phyloP scores from a whole-genome alignment of 1,140 invertebrate genomes.

The Oryctes rhinoceros region DNA sequence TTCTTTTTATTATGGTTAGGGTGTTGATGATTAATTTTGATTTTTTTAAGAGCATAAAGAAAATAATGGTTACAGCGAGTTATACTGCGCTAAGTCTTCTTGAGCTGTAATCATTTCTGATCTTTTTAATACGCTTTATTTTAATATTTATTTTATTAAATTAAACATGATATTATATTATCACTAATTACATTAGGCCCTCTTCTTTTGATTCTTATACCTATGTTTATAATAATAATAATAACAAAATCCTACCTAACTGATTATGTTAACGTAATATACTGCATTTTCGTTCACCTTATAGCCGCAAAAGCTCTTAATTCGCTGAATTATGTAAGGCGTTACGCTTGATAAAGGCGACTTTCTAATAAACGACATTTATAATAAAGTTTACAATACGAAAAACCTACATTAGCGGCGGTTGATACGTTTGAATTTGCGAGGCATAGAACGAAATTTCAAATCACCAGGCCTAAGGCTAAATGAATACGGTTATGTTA shows the following conservation, averaged over 20 bases:
- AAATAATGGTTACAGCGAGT: too few species aligned
- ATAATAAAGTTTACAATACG: constrained; percentile 15
- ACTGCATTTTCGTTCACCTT: background rate
- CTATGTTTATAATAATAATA: background rate
- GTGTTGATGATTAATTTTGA: too few species aligned
- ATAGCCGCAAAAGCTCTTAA: constrained; percentile 9
- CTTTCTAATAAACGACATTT: constrained; percentile 15
- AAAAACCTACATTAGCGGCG: constrained; percentile 3
- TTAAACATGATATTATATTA: too few species aligned
- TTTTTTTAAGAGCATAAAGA: too few species aligned
- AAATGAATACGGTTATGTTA: constrained; percentile 1
- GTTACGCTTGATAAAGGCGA: constrained; percentile 18
- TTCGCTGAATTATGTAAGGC: constrained; percentile 9
- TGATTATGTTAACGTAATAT: background rate
- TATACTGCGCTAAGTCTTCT: too few species aligned
- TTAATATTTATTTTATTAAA: too few species aligned
- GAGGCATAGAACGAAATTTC: background rate
- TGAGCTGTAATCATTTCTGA: too few species aligned
- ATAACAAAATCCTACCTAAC: background rate
- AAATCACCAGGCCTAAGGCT: background rate
- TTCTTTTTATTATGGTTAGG: too few species aligned
- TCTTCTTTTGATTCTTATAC: too few species aligned
- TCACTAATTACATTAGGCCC: too few species aligned
- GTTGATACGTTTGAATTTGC: background rate
- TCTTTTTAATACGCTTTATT: too few species aligned